Evolutionary conservation across 53 echinoderm and acorn worm species (phyloP), one percentile per base, ranked within the genome.

Genomic region (Temnopleurus reevesii): DNA sequence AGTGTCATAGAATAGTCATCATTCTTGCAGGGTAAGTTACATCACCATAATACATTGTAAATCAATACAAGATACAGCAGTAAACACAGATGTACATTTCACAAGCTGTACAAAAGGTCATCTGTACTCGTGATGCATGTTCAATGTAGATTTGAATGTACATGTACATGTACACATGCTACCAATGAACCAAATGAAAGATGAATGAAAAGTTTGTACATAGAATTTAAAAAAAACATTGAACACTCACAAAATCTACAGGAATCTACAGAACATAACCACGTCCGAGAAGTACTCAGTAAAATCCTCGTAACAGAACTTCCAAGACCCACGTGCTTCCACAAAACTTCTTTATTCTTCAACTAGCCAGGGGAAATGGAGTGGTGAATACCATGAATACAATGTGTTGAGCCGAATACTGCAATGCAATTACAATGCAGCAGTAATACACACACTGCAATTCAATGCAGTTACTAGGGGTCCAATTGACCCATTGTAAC

Each of bases 241-340:
- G 0, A 5, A 61, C 30, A 61, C 13, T 17, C 29, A 30, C 33
- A 29, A 63, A 33, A 12, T 2, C 13, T 15, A 63, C 33, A 63
- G 33, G 30, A 19, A 19, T 23, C n/a, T 71, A 71, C 9, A 41
- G 18, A n/a, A 41, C 41, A 12, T 71, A 71, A 36, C 41, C 71
- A 71, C 71, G 10, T 71, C 27, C 71, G 41, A 71, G 43, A 7
- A 23, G 10, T n/a, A n/a, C n/a, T n/a, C n/a, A 23, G 28, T 38
- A 71, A 41, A 13, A 41, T 71, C n/a, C n/a, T n/a, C 71, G 41
- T 71, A 71, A 21, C 38, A 66, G 35, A 66, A 38, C 41, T 19
- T 41, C n/a, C n/a, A 71, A 41, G 38, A 71, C 71, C 71, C 71
- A 71, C 71, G 71, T 66, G 71, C 71, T 66, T 66, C 71, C 1